Evolutionary conservation across 2,113 vertebrate genomes (phyloP), one percentile per base, ranked within the genome.

Genomic region (Nicator chloris): DNA sequence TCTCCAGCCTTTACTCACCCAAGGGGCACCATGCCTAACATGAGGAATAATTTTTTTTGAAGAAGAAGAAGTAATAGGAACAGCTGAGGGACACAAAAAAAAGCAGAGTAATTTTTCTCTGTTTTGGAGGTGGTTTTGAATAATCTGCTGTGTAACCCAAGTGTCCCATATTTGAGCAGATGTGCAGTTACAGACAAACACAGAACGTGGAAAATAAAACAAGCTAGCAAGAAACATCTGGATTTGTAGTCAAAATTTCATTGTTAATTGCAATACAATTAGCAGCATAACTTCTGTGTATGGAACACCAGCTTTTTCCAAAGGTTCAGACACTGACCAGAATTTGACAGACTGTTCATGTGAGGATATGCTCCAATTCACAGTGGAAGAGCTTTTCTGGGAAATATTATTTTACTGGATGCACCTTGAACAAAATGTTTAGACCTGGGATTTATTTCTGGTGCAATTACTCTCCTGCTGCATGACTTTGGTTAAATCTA

Each of bases 31-130:
- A 49, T 90, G 93, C 86, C 77, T 93, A 95, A 95, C 82, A 87
- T 24, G 50, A 94, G 40, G 70, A 96, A 95, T 71, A 79, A 45
- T 63, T 59, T 39, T 53, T 90, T 96, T 96, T 97, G 95, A n/a
- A n/a, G n/a, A n/a, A 44, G 7, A 94, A 76, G 88, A 83, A 94
- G 51, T 76, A 85, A 79, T 70, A 75, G 28, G 37, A 91, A 60
- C 13, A 81, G 53, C 39, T 76, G 63, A 88, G 69, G 64, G 68
- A 75, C 64, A 87, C 40, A 86, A 45, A 57, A 82, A 86, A 84
- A 72, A 11, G 4, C 11, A 66, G 28, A 87, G 7, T 9, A 65
- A 69, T 91, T 82, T 96, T 77, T 22, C 15, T 50, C 6, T 63
- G 28, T 30, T 81, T 89, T 94, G 17, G 37, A 83, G n/a, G 17